Base-by-base conservation (phyloP, 2,113 vertebrate genomes). In the Eulemur rufifrons region DNA sequence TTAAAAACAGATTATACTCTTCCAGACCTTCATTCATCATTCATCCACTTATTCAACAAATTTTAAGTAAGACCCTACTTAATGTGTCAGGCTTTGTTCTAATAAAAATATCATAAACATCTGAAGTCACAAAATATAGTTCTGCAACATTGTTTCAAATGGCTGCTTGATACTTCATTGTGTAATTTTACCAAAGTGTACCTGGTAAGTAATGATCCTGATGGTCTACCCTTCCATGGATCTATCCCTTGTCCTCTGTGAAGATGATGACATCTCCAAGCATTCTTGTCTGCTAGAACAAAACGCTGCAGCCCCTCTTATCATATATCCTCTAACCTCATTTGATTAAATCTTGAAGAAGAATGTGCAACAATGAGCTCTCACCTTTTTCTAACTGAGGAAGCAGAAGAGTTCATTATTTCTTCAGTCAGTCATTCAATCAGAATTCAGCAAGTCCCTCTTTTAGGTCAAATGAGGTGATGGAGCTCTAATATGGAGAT, bases 71-170 rank as follows among this genome's bases (percentile, higher is more conserved):
- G 32, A 45, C 4, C 10, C 18, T 50, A 76, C 25, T 74, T 84
- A 68, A 52, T 34, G 13, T 80, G 50, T 66, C 21, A 81, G 20
- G 8, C 13, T 93, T 21, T 29, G 0, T 84, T 80, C 34, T 88
- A 93, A 90, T 69, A 37, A 93, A 94, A 97, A 78, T 90, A 92
- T 52, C 68, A 87, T 63, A 84, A 76, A 47, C 37, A 47, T 91
- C 29, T 92, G 10, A 93, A 81, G 34, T 83, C 34, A 73, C 27
- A 93, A 69, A 68, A 27, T 76, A 18, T 0, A 84, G 20, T 63
- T 95, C 25, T 80, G 8, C 23, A 61, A 34, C 20, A 59, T 29
- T 54, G 25, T 93, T 91, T 96, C 29, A 85, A 71, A 71, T 63
- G 32, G 5, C 39, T 56, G 7, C 4, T 37, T 81, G 27, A 32